phyloP scores from a whole-genome alignment of 2,888 invertebrate genomes.

The Epicampocera succincta region DNA sequence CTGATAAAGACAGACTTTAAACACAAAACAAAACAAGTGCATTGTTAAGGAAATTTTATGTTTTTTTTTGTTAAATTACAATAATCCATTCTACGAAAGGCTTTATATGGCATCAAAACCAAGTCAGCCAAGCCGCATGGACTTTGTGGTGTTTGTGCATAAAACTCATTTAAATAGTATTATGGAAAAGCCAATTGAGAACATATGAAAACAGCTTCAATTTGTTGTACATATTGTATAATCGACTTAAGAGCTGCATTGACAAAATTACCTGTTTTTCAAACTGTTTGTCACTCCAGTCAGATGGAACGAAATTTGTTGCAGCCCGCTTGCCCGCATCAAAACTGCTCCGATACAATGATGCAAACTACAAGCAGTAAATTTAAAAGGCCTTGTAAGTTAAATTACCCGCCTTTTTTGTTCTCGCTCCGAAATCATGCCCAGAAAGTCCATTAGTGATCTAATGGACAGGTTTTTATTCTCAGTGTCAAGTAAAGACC shows the following conservation, averaged over 20 bases:
- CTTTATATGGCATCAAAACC: slow-evolving; percentile 29
- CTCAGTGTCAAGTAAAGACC: no score
- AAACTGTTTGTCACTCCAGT: not conserved
- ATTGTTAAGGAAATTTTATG: slow-evolving; percentile 44
- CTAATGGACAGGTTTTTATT: no score
- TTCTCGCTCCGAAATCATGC: no score
- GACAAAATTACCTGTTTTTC: slow-evolving; percentile 9
- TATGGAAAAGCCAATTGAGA: slow-evolving; percentile 29
- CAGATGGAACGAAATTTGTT: no score
- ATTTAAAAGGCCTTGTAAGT: no score
- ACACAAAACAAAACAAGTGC: slow-evolving; percentile 29
- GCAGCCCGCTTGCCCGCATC: no score
- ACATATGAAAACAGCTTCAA: slow-evolving; percentile 23
- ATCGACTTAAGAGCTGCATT: slow-evolving; percentile 14
- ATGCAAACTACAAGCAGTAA: no score
- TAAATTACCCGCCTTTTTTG: no score
- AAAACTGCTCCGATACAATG: no score
- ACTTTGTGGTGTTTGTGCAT: no score
- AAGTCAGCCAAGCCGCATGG: not conserved
- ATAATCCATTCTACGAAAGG: slow-evolving; percentile 23
- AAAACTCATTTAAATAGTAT: slow-evolving; percentile 39
- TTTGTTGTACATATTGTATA: slow-evolving; percentile 6
- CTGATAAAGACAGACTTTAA: slow-evolving; percentile 42
- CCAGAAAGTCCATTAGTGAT: no score
- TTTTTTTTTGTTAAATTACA: slow-evolving; percentile 23